Conservation (phyloP, 2,113 vertebrate genomes). For the Phalacrocorax pelagicus region DNA sequence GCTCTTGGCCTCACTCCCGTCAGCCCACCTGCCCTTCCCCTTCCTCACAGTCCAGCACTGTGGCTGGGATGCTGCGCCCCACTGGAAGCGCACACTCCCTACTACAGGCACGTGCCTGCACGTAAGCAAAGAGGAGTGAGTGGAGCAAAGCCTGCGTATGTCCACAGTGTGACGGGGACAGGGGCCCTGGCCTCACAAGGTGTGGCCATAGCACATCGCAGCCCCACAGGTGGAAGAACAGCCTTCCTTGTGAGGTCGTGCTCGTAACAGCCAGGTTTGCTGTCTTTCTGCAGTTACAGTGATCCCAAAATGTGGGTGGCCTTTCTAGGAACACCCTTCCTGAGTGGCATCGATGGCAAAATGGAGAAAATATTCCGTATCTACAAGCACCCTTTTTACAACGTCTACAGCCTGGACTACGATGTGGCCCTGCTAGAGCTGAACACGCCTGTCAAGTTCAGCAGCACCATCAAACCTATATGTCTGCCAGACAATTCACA, state of each 20-base stretch:
- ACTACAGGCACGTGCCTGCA: neutral
- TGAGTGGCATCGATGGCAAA: constrained; percentile 78
- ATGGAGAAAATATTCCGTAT: constrained; percentile 84
- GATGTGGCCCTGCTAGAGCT: constrained; percentile 91
- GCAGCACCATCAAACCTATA: constrained; percentile 83
- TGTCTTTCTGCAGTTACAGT: constrained; percentile 72
- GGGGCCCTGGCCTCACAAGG: neutral
- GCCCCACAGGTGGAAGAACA: neutral
- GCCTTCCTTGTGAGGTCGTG: neutral
- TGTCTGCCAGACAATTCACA: constrained; percentile 86
- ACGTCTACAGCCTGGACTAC: constrained; percentile 86
- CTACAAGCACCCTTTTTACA: constrained; percentile 88
- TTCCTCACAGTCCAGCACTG: rapidly evolving
- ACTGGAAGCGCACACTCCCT: neutral
- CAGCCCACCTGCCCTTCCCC: neutral
- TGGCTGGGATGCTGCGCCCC: neutral
- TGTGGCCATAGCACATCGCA: neutral
- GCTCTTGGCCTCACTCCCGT: neutral
- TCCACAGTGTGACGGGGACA: neutral
- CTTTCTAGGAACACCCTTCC: constrained; percentile 86
- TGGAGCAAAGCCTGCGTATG: neutral
- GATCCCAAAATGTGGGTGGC: constrained; percentile 86
- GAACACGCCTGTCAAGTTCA: constrained; percentile 70
- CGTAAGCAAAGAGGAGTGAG: neutral
- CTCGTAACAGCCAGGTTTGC: constrained; percentile 12